Base-by-base conservation (phyloP, 2,113 vertebrate species). In the Nanger granti region DNA sequence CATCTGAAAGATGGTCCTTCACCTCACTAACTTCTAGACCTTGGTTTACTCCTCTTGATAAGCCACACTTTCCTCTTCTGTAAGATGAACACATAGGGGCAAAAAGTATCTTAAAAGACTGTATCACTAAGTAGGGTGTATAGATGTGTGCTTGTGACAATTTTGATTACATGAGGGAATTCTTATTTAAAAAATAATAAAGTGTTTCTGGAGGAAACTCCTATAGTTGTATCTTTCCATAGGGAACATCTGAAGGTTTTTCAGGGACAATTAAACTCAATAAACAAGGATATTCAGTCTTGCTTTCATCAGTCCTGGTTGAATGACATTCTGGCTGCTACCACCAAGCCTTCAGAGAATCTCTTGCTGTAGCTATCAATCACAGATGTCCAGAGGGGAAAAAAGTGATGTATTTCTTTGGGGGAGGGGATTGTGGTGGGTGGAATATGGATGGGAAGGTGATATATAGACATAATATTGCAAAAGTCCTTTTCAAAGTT, bases 191-290 rank as follows among this genome's bases (percentile, higher is more conserved):
- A 87, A 93, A 22, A 15, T 14, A 57, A 20, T 41, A 12, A 87
- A 66, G 34, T 73, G 6, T 95, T 97, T 95, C 64, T 95, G 37
- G 12, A 95, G n/a, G 37, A 89, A 93, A 92, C 20, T 92, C 37
- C 26, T 90, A 9, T 69, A 83, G 89, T 44, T 91, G 2, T 47
- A 26, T 82, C 44, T 80, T 62, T 93, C 31, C 26, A 49, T 29
- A 49, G 49, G n/a, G 73, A 87, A 92, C 22, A 24, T 29, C 20
- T n/a, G 31, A 88, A 95, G 37, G 24, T 44, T 54, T 94, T 97
- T 7, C 60, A 90, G 62, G n/a, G 52, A 76, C 37, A 88, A 54
- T 89, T 88, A 96, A 87, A 79, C 34, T 44, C 79, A 73, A n/a
- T 49, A 79, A 83, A 89, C 37, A 15, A 10, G 49, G 57, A 91